Evolutionary conservation across 2,113 vertebrate species (phyloP), one percentile per base, ranked within the genome.

Genomic region (Melozone crissalis): DNA sequence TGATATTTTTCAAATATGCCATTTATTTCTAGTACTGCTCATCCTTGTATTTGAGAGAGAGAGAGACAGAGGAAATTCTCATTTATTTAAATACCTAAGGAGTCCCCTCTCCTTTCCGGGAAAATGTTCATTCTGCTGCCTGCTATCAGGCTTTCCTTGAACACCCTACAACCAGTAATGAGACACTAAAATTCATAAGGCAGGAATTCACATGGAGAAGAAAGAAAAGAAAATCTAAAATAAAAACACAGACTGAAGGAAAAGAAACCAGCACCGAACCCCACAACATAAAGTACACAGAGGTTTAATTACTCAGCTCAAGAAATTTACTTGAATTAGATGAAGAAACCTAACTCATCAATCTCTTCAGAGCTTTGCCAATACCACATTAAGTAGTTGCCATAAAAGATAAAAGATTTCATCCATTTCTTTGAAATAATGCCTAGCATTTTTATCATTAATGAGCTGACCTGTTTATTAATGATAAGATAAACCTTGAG

Each of bases 241-340:
- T 3, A 33, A 67, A 37, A 68, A 15, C 39, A 15, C 28, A 47
- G 15, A 80, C 4, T 54, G 15, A 75, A 78, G 6, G 9, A 39
- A 30, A 43, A 65, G 13, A 51, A 6, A 12, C 5, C 2, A 54
- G 24, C 19, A 55, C 16, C 10, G 12, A 68, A 73, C 4, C 15
- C 1, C 23, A 37, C 10, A n/a, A 21, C 10, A 52, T 2, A 11
- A 43, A 87, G 28, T 13, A 27, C 18, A 13, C 0, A 31, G 13
- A 62, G 22, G 17, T 58, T n/a, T 57, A 9, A 51, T 35, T 39
- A 87, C 12, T 54, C 63, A 44, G 54, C 33, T 66, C 68, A 80
- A 62, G 28, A 76, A 51, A 23, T 35, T 66, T 10, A 33, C 24
- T 73, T 10, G 6, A 67, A 73, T 37, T 57, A 49, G 39, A 37